Evolutionary conservation across 2,888 invertebrate species (phyloP).

Genomic region (Perizoma affinitatum): DNA sequence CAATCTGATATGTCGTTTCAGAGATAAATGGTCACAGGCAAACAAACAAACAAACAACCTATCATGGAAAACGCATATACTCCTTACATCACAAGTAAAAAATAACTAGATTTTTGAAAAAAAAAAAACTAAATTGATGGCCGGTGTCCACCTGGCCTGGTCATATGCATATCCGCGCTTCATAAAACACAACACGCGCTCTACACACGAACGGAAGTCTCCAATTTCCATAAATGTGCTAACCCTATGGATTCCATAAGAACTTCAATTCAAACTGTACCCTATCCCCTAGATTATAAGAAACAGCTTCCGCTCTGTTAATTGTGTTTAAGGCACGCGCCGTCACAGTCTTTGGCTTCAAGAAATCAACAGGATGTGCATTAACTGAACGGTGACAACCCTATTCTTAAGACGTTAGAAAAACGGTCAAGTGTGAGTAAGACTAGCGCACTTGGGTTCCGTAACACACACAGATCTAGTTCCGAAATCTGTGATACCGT

Average conservation of each 20-base stretch:
- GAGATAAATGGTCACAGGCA: too few relatives aligned
- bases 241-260: constrained; percentile 32
- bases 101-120: too few relatives aligned
- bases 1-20: too few relatives aligned
- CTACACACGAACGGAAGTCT: constrained; percentile 76
- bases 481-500: too few relatives aligned
- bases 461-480: too few relatives aligned
- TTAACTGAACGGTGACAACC: constrained; percentile 69
- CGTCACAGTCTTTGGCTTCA: constrained; percentile 57
- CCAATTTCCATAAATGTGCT: constrained; percentile 64
- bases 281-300: constrained; percentile 23
- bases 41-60: too few relatives aligned
- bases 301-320: constrained; percentile 15
- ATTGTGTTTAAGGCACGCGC: constrained; percentile 53
- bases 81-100: too few relatives aligned
- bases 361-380: constrained; percentile 67
- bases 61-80: too few relatives aligned
- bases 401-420: constrained; percentile 56
- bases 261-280: constrained; percentile 27
- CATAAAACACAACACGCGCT: constrained; percentile 63
- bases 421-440: neutral
- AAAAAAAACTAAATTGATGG: too few relatives aligned
- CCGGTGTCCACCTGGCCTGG: constrained; percentile 41
- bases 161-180: constrained; percentile 55
- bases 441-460: too few relatives aligned